Evolutionary conservation across 2,888 invertebrate species (phyloP), one percentile per base, ranked within the genome.

Genomic region (Dorcus parallelipipedus): DNA sequence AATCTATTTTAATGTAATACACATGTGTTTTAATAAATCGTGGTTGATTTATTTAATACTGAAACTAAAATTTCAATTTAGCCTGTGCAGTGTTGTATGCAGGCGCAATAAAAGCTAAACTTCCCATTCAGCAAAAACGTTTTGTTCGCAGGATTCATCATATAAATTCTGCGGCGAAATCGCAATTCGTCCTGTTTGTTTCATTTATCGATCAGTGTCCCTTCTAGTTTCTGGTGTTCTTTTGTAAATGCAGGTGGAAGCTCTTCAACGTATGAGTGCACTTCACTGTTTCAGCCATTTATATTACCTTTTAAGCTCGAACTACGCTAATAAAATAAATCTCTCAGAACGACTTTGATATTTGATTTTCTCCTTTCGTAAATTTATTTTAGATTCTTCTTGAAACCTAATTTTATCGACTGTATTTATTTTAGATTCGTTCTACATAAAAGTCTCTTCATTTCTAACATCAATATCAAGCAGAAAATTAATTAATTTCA

Each of bases 261-360:
- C 49, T 49, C 41, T 55, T 55, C 49, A 55, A 55, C 43, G 52
- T 38, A 39, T 56, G 51, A 51, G 56, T 47, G 51, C 56, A 56
- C 56, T 56, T 43, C 38, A 45, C 20, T 56, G 51, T 56, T 51
- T 56, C 51, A 47, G 38, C 49, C 51, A 56, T 56, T 56, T 56
- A 52, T 51, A 51, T 20, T 56, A 33, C 51, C 51, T 45, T 56
- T 43, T 8, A 51, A 43, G 43, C 38, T 52, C 45, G 40, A 56
- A 56, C 51, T 45, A 51, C 47, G 47, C 47, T 5, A 9, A 17
- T 23, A 9, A 20, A 17, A 43, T 43, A 43, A 43, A 47, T 17
- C 23, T 9, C 4, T 47, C 26, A 23, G 47, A 20, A 23, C 26
- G 47, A 23, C 26, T 47, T 23, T 26, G n/a, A 33, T 33, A 33